Base-by-base conservation (phyloP, 2,888 invertebrate species). In the Globia sparganii region DNA sequence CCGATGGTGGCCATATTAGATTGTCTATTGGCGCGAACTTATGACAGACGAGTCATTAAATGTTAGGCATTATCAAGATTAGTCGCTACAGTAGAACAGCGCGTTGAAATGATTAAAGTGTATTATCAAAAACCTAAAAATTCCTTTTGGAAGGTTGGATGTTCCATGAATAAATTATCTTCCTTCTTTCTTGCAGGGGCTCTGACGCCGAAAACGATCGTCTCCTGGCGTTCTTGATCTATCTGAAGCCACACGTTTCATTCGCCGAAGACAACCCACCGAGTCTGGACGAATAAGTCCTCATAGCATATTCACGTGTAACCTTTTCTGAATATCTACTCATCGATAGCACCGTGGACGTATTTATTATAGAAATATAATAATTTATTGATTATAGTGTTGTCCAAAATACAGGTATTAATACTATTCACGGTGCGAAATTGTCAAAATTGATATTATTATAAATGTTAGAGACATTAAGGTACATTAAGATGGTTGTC, bases 181-280 rank as follows among this genome's bases (percentile, higher is more conserved):
- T 46, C 4, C 11, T 56, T 49, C 18, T 61, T 43, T 56, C 66
- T 88, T 88, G 59, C 91, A 94, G 95, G 81, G 93, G 93, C 3
- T 89, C 92, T 2, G 93, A 94, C 0, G 91, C 93, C 0, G 92
- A 92, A 2, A 93, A 92, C 75, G 96, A 96, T 72, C 92, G 95
- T 6, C 88, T 96, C 13, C 77, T 96, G 43, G 95, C 95, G 0
- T 94, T 95, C 81, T 87, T 95, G 72, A 94, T 96, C 46, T 93
- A 92, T 85, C 79, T 96, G 83, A 93, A 92, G 72, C 91, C 95
- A 2, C 93, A 94, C 78, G 89, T 90, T 66, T 89, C 90, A 1
- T 91, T 91, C 79, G 86, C 90, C 80, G 90, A 89, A 49, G 89
- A 89, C 56, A 83, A 80, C 81, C 81, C 87, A 76, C 87, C 87